Percentiles rank a stretch among this genome's conserved stretches.
Conservation (phyloP, 2,888 invertebrate species). For the Bellardia pandia region DNA sequence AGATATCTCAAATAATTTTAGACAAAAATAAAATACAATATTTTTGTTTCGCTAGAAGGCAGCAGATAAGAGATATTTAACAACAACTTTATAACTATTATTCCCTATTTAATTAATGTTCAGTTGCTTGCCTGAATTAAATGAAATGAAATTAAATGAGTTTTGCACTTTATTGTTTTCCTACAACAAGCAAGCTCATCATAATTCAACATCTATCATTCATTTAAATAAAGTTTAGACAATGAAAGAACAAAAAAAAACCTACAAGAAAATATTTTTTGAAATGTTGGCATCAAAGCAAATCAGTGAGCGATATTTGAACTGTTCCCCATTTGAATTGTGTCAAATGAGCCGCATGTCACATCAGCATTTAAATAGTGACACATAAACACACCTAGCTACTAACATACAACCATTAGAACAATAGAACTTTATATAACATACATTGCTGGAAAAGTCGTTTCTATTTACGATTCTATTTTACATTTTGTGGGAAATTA, state of each 20-base stretch:
- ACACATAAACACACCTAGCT: neutral
- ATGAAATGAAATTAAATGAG: neutral
- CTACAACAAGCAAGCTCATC: neutral
- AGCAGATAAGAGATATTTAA: neutral
- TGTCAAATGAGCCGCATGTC: neutral
- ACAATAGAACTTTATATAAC: neutral
- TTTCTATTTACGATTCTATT: neutral
- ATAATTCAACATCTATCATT: neutral
- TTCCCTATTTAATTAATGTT: slow-evolving; percentile 17
- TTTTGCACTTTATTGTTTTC: slow-evolving; percentile 19
- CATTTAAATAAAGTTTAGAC: neutral
- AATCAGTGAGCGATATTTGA: slow-evolving; percentile 11
- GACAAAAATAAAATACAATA: neutral
- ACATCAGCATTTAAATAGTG: neutral
- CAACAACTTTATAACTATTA: slow-evolving; percentile 2
- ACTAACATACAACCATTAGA: too few species aligned
- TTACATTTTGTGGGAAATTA: neutral
- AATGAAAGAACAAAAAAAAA: neutral
- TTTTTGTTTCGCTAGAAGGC: neutral
- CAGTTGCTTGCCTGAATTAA: neutral
- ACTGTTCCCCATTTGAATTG: slow-evolving; percentile 19
- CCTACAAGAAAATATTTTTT: neutral
- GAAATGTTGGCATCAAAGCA: slow-evolving; percentile 4
- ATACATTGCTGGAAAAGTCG: neutral
- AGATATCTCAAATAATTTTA: neutral